Evolutionary conservation across 2,888 invertebrate species (phyloP).

Genomic region (Lasius platythorax): DNA sequence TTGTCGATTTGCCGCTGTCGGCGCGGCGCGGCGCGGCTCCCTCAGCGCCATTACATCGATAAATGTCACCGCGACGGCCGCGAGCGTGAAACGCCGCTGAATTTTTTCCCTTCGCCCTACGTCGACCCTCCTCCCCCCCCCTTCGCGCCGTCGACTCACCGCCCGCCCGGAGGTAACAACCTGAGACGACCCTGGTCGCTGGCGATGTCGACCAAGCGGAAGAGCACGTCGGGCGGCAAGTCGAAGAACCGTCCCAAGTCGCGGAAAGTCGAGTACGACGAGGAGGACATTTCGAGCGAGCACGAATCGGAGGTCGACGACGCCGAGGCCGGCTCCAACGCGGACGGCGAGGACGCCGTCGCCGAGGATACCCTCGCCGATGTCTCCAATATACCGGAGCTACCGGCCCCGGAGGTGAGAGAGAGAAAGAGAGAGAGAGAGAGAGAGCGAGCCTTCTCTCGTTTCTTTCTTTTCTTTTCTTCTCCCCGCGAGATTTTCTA

Average conservation of each 20-base stretch:
- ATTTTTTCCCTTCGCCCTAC: not conserved
- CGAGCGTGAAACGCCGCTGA: slow-evolving; percentile 48
- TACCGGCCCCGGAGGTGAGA: slow-evolving; percentile 83
- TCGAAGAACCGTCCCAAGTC: slow-evolving; percentile 81
- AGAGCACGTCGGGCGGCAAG: slow-evolving; percentile 67
- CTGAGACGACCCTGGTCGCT: not conserved
- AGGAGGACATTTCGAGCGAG: slow-evolving; percentile 84
- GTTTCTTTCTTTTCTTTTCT: too few relatives aligned
- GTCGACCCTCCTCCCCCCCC: not conserved
- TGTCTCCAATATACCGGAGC: slow-evolving; percentile 82
- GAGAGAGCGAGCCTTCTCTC: not conserved
- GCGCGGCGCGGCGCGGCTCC: slow-evolving; percentile 65
- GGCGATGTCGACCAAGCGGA: slow-evolving; percentile 75
- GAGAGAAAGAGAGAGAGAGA: slow-evolving; percentile 6
- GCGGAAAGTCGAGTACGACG: slow-evolving; percentile 84
- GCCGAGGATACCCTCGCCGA: slow-evolving; percentile 82
- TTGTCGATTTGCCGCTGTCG: slow-evolving; percentile 71
- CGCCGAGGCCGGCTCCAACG: slow-evolving; percentile 78
- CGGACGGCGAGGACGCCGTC: slow-evolving; percentile 79
- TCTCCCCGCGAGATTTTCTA: not conserved
- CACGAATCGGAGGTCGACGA: slow-evolving; percentile 83
- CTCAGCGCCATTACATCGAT: slow-evolving; percentile 78
- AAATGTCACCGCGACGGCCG: slow-evolving; percentile 75
- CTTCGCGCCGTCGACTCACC: too few relatives aligned
- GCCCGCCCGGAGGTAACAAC: not conserved